Percentiles rank a stretch among this genome's conserved stretches.
phyloP scores from a whole-genome alignment of 2,797 vertebrate genomes.

The Nothura maculosa region DNA sequence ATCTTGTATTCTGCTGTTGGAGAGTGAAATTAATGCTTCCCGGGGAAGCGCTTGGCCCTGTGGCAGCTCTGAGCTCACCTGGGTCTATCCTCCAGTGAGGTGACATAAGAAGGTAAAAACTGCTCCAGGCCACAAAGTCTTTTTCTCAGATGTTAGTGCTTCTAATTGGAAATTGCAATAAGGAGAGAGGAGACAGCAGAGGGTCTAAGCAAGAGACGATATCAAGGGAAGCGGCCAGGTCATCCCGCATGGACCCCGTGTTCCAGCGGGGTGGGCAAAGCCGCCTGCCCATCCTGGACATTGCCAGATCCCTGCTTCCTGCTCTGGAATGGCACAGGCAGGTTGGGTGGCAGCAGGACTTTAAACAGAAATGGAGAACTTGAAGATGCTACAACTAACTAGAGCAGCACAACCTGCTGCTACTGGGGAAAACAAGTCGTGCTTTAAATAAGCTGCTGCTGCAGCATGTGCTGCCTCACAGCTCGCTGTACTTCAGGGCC shows the following conservation, averaged over 20 bases:
- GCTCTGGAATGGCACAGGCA: neutral
- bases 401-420: rapidly evolving
- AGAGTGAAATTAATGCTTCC: neutral
- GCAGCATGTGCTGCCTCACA: neutral
- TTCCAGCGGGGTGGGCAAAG: neutral
- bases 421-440: neutral
- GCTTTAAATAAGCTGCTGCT: neutral
- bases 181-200: neutral
- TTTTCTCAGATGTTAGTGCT: neutral
- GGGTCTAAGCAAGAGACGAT: too few relatives aligned
- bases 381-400: neutral
- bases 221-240: neutral
- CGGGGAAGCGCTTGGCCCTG: neutral
- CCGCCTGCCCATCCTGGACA: neutral
- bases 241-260: too few relatives aligned
- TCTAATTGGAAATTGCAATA: neutral
- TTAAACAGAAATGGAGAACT: neutral
- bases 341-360: neutral
- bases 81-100: neutral
- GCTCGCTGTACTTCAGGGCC: neutral
- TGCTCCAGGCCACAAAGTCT: neutral
- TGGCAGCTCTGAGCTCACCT: neutral
- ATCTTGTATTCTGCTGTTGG: neutral
- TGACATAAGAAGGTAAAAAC: neutral
- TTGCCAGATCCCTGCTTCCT: neutral